Conservation (phyloP, 92 coral and sea anemone genomes). For the Actinernus sp. region DNA sequence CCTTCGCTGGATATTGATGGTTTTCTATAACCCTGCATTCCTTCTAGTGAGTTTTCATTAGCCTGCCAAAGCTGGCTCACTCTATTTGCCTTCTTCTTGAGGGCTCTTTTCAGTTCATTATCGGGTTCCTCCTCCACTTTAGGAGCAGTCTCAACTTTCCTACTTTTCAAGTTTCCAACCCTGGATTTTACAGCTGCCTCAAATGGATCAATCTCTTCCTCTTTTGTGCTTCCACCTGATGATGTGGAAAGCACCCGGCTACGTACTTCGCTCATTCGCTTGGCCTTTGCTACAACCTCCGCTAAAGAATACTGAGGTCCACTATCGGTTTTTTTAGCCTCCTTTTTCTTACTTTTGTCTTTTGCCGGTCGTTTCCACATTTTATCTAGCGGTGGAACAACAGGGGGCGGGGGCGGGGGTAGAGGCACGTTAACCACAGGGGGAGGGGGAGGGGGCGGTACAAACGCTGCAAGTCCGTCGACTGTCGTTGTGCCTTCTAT, state of each 20-base stretch:
- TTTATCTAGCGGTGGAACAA: conserved; percentile 61
- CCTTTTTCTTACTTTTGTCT: conserved; percentile 74
- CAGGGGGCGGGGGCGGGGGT: conserved; percentile 86
- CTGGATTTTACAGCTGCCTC: conserved; percentile 73
- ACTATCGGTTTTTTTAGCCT: conserved; percentile 55
- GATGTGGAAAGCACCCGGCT: conserved; percentile 45
- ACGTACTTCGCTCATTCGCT: conserved; percentile 78
- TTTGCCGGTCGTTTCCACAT: conserved; percentile 36
- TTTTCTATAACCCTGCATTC: conserved; percentile 31
- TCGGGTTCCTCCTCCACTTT: conserved; percentile 51
- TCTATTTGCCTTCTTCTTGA: conserved; percentile 84
- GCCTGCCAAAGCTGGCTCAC: conserved; percentile 83
- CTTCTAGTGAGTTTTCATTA: conserved; percentile 57
- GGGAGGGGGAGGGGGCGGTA: conserved; percentile 55
- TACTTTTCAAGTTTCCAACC: conserved; percentile 58
- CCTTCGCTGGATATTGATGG: conserved; percentile 5
- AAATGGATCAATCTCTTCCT: conserved; percentile 56
- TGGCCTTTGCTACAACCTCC: conserved; percentile 83
- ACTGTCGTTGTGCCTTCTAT: conserved; percentile 23
- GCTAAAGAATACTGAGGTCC: conserved; percentile 81
- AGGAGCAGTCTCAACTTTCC: conserved; percentile 8
- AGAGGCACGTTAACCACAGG: conserved; percentile 59
- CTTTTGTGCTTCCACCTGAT: conserved; percentile 24
- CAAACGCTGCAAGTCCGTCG: conserved; percentile 28
- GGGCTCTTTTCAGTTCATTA: conserved; percentile 76